Base-by-base conservation (phyloP, 2,888 invertebrate genomes). In the Matsumyia berberina region DNA sequence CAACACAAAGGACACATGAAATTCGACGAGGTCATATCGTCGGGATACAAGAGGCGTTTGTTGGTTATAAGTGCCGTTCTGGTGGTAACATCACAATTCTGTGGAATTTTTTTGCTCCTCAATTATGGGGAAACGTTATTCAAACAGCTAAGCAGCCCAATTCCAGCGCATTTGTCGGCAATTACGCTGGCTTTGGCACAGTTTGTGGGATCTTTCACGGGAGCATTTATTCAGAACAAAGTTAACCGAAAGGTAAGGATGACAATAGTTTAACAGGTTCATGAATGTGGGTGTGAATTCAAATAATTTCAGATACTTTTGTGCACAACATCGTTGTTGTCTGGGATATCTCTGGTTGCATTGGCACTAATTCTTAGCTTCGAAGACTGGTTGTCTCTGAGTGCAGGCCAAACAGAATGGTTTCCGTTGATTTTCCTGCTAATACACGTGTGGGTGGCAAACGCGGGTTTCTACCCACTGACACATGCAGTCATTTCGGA, bases 51-150 rank as follows among this genome's bases (percentile, higher is more conserved):
- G 2, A 17, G 86, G 1, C 90, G 90, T 3, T 17, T 89, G 31
- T 58, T 86, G n/a, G 64, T 88, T 0, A 88, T 87, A 15, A 88
- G 89, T 42, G 69, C 89, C 5, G 80, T 90, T 6, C 82, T 91
- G 0, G 87, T 89, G 7, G 86, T 88, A 1, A 88, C 89, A 2
- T 89, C 89, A 37, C 90, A 91, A 74, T 55, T 90, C 39, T 89
- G 89, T 60, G 91, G 91, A 4, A 86, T 88, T 2, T 90, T 89
- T 46, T 87, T 89, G 2, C 88, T 92, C 49, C 70, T 91, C 0
- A 89, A 88, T 62, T 91, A 90, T 79, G 89, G 88, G 0, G 86
- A 88, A 0, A 88, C 82, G 7, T 87, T 90, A 83, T 78, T 90
- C 86, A 4, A 72, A 55, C 86, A 83, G 74, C 79, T 86, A 7